phyloP scores from a whole-genome alignment of 2,888 invertebrate genomes.

The Tanytarsus gracilentus region DNA sequence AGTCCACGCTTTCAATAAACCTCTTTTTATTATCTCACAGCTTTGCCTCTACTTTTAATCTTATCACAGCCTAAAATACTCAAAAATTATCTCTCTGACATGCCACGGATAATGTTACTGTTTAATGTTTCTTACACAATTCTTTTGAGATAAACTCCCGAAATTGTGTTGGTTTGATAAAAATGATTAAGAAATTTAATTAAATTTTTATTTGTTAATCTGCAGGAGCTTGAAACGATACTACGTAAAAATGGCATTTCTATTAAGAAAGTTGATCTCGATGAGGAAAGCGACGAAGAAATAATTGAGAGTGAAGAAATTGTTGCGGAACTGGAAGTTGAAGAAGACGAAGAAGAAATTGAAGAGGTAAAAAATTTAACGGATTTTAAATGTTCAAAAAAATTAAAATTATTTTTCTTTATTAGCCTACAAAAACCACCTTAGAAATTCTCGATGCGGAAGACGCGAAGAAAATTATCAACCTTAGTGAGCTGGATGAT shows the following conservation, averaged over 20 bases:
- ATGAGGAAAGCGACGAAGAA: neutral
- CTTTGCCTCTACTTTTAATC: neutral
- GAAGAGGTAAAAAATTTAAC: slow-evolving; percentile 14
- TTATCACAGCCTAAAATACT: neutral
- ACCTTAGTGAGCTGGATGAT: slow-evolving; percentile 48
- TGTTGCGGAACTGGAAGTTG: neutral
- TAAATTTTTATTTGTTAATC: slow-evolving; percentile 12
- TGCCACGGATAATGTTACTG: no score
- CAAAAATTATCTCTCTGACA: no score
- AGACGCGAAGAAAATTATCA: slow-evolving; percentile 44
- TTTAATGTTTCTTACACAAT: no score
- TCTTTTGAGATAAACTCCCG: no score
- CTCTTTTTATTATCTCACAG: neutral
- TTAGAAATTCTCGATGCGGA: slow-evolving; percentile 32
- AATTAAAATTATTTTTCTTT: slow-evolving; percentile 2
- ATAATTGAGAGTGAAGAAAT: neutral
- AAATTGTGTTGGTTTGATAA: no score
- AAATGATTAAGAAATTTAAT: slow-evolving; percentile 1
- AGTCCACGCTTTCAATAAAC: no score
- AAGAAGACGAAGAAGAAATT: neutral
- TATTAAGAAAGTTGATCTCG: slow-evolving; percentile 26
- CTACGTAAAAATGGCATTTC: slow-evolving; percentile 45
- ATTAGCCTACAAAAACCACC: neutral
- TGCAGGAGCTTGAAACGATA: slow-evolving; percentile 65
- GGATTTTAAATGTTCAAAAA: slow-evolving; percentile 4